phyloP scores from a whole-genome alignment of 2,113 vertebrate species.

The Larimichthys crocea region DNA sequence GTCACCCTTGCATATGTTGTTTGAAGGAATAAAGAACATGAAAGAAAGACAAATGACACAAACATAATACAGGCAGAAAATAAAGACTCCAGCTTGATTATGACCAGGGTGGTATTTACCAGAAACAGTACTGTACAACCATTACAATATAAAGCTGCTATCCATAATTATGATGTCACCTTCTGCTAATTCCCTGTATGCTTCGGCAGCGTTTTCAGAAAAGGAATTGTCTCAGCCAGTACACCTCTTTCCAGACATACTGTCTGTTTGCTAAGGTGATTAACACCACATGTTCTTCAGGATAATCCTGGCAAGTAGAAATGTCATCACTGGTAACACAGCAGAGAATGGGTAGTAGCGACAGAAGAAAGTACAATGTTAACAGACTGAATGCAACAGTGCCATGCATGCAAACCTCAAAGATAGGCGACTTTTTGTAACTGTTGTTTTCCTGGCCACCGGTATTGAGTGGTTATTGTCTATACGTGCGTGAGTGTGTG shows the following conservation, averaged over 20 bases:
- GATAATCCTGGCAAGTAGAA: slow-evolving; percentile 58
- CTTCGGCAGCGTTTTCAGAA: slow-evolving; percentile 53
- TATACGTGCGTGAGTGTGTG: not conserved
- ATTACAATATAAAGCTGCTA: slow-evolving; percentile 43
- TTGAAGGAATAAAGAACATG: not conserved
- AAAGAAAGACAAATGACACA: not conserved
- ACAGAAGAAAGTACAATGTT: not conserved
- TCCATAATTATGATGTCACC: slow-evolving; percentile 68
- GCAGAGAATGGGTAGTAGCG: not conserved
- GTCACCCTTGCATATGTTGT: not conserved
- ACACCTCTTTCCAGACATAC: slow-evolving; percentile 50
- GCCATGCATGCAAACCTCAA: not conserved
- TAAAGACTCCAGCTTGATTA: slow-evolving; percentile 26
- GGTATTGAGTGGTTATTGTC: too few species aligned
- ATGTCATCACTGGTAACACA: slow-evolving; percentile 44
- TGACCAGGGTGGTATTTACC: slow-evolving; percentile 33
- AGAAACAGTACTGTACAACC: slow-evolving; percentile 6
- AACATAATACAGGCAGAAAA: slow-evolving; percentile 3
- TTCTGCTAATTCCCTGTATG: slow-evolving; percentile 66
- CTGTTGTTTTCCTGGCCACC: not conserved
- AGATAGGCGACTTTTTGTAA: not conserved
- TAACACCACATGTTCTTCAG: slow-evolving; percentile 53
- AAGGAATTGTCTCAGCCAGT: slow-evolving; percentile 41
- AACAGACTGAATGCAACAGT: not conserved
- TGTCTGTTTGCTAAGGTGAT: slow-evolving; percentile 66